A percentile compares a stretch with the other conserved stretches of the same genome.
phyloP scores from a whole-genome alignment of 2,797 vertebrate species.

The Eutrigla gurnardus region DNA sequence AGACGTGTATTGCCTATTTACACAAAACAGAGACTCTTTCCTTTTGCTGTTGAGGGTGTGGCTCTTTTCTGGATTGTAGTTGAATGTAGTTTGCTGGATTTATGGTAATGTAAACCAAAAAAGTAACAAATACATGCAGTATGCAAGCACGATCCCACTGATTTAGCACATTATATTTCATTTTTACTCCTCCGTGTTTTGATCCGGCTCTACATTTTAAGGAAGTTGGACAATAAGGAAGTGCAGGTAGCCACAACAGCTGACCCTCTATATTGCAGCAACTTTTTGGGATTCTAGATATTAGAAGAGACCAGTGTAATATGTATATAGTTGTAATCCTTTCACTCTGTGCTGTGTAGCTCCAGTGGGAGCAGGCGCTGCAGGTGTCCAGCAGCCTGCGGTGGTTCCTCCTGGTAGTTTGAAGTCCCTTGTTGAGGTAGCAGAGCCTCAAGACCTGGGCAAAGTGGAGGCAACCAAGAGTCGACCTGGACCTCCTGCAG shows the following conservation, averaged over 20 bases:
- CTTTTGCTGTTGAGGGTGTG: constrained; percentile 22
- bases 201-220: constrained; percentile 10
- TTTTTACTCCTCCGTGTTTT: not conserved
- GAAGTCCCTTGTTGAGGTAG: constrained; percentile 7
- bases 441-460: constrained; percentile 4
- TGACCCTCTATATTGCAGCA: not conserved
- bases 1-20: not conserved
- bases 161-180: not conserved
- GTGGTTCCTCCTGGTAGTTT: not conserved
- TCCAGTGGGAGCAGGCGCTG: constrained; percentile 46
- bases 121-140: not conserved
- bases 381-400: constrained; percentile 16
- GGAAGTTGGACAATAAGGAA: constrained; percentile 30
- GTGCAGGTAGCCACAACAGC: not conserved
- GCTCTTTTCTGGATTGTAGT: not conserved
- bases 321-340: not conserved
- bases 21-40: not conserved
- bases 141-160: not conserved
- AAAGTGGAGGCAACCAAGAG: constrained; percentile 20
- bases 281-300: not conserved
- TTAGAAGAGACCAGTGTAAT: not conserved
- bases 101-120: not conserved
- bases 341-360: constrained; percentile 7
- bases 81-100: not conserved
- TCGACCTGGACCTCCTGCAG: not conserved